phyloP scores from a whole-genome alignment of 2,113 vertebrate genomes.

The Cricetomys ansorgei region DNA sequence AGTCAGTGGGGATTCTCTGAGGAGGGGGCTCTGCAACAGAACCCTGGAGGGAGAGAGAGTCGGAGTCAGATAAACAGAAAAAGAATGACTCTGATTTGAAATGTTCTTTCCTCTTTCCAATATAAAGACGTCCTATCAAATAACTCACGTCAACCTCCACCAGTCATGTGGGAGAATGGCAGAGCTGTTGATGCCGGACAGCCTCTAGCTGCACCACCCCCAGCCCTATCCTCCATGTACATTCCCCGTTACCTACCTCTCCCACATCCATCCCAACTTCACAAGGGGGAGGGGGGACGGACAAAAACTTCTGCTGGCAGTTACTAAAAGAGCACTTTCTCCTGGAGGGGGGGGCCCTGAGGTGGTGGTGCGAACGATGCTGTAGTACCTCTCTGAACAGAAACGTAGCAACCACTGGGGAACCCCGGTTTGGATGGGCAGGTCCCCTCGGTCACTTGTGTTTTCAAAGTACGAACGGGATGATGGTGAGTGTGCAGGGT shows the following conservation, averaged over 20 bases:
- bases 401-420: constrained; percentile 33
- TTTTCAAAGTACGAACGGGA: neutral
- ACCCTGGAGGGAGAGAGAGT: neutral
- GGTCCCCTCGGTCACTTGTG: constrained; percentile 38
- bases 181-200: neutral
- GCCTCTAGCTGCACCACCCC: neutral
- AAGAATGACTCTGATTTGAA: neutral
- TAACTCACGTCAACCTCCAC: neutral
- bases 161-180: neutral
- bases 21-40: neutral
- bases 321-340: constrained; percentile 63
- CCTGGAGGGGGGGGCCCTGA: neutral
- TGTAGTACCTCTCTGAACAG: constrained; percentile 19
- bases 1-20: neutral
- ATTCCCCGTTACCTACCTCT: neutral
- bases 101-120: neutral
- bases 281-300: constrained; percentile 48
- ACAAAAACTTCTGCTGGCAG: constrained; percentile 46
- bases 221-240: neutral
- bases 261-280: neutral
- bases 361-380: neutral
- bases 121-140: neutral
- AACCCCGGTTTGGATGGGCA: constrained; percentile 37
- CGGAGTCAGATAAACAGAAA: neutral
- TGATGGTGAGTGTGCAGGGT: neutral